Percentiles rank a stretch among this genome's conserved stretches.
Conservation (phyloP, 1,140 invertebrate genomes). For the Dendrolimus kikuchii region DNA sequence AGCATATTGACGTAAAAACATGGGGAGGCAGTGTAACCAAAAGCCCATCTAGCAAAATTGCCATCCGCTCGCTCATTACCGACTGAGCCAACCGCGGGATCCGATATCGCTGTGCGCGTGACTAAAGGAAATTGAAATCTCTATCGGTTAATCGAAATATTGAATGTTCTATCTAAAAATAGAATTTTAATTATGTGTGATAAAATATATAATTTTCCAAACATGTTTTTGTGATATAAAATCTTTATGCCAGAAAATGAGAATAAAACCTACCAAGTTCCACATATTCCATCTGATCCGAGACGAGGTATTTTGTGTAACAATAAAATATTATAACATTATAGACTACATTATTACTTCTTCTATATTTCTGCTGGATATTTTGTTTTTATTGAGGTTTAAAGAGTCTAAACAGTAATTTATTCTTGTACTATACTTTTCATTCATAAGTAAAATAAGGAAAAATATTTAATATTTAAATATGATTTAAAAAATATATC, state of each 20-base stretch:
- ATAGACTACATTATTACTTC: too few relatives aligned
- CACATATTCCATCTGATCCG: too few relatives aligned
- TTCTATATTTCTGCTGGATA: too few relatives aligned
- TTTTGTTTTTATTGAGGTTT: too few relatives aligned
- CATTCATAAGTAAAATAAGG: too few relatives aligned
- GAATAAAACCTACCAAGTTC: neutral
- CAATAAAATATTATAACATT: too few relatives aligned
- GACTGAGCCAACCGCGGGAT: slow-evolving; percentile 59
- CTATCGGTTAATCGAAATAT: slow-evolving; percentile 67
- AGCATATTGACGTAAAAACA: slow-evolving; percentile 49
- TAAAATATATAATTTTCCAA: too few relatives aligned
- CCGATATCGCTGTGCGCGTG: slow-evolving; percentile 63
- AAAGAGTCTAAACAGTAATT: too few relatives aligned
- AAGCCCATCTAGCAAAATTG: slow-evolving; percentile 66
- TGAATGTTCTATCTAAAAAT: slow-evolving; percentile 47
- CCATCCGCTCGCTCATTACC: slow-evolving; percentile 67
- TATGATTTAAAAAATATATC: too few relatives aligned
- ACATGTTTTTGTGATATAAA: slow-evolving; percentile 7
- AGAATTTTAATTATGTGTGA: slow-evolving; percentile 40
- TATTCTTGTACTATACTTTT: too few relatives aligned
- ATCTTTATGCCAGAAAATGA: neutral
- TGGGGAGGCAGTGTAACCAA: slow-evolving; percentile 48
- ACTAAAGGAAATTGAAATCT: slow-evolving; percentile 70
- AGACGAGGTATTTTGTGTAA: too few relatives aligned
- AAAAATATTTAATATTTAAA: too few relatives aligned